Evolutionary conservation across 2,797 vertebrate genomes (phyloP).

Genomic region (Semaprochilodus insignis): DNA sequence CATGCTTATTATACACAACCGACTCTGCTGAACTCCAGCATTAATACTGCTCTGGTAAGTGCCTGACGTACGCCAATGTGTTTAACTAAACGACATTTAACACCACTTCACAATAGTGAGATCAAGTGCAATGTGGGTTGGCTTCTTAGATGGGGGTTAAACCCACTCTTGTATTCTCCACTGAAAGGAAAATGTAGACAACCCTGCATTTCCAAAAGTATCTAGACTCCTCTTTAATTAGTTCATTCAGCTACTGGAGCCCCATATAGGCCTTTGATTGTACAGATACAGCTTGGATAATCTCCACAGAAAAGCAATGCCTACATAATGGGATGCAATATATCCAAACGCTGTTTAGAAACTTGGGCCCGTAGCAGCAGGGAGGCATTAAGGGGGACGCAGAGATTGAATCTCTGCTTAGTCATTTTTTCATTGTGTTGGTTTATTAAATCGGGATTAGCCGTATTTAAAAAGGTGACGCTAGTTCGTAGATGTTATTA

Average conservation of each 20-base stretch:
- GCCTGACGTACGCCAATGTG: constrained; percentile 11
- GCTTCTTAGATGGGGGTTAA: no score
- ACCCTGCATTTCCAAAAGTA: neutral
- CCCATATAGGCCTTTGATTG: neutral
- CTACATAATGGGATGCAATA: neutral
- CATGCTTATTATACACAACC: constrained; percentile 59
- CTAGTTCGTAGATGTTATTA: no score
- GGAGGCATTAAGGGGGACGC: no score
- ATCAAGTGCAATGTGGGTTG: constrained; percentile 8
- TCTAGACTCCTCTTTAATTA: neutral
- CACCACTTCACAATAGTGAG: constrained; percentile 27
- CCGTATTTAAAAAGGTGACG: no score
- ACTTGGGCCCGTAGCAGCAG: no score
- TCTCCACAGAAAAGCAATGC: neutral
- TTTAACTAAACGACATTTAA: constrained; percentile 14
- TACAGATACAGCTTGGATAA: neutral
- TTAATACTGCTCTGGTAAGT: constrained; percentile 39
- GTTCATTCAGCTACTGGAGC: neutral
- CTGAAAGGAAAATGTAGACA: no score
- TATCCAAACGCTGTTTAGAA: neutral
- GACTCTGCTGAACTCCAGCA: constrained; percentile 50
- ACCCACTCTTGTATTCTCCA: no score
- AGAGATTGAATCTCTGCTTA: no score
- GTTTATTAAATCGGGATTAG: no score
- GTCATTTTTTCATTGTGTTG: no score